Evolutionary conservation across 37 sponge, comb jelly and placozoan species (phyloP).

Genomic region (Halisarca cf. caerulea): DNA sequence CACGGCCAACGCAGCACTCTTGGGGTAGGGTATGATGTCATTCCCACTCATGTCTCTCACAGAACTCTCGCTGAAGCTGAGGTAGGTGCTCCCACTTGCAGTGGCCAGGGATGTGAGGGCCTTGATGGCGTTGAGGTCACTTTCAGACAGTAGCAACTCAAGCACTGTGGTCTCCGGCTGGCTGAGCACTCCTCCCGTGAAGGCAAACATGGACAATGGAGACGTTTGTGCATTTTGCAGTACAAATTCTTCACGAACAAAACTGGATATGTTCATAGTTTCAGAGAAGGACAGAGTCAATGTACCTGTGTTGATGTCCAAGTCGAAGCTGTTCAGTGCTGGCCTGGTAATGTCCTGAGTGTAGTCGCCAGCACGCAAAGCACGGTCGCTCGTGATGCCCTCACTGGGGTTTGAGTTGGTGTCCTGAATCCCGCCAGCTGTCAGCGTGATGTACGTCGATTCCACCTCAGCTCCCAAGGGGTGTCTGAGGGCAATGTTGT

Average conservation of each 20-base stretch:
- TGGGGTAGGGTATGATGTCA: slow-evolving; percentile 36
- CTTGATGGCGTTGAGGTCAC: slow-evolving; percentile 69
- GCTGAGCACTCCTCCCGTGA: slow-evolving; percentile 40
- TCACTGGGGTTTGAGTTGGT: slow-evolving; percentile 59
- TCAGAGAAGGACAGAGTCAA: slow-evolving; percentile 75
- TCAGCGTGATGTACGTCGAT: slow-evolving; percentile 69
- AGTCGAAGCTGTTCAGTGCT: slow-evolving; percentile 41
- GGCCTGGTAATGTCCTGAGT: slow-evolving; percentile 58
- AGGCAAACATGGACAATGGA: slow-evolving; percentile 27
- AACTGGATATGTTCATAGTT: slow-evolving; percentile 68
- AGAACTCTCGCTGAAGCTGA: slow-evolving; percentile 64
- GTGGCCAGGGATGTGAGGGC: slow-evolving; percentile 50
- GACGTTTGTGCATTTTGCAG: slow-evolving; percentile 39
- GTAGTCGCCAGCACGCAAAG: slow-evolving; percentile 60
- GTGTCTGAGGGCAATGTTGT: slow-evolving; percentile 55
- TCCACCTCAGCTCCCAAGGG: slow-evolving; percentile 70
- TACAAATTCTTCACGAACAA: slow-evolving; percentile 53
- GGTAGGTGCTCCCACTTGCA: slow-evolving; percentile 59
- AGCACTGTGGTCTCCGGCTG: slow-evolving; percentile 54
- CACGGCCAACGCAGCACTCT: slow-evolving; percentile 55
- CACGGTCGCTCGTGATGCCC: slow-evolving; percentile 46
- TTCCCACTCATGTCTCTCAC: slow-evolving; percentile 78
- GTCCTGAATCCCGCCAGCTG: slow-evolving; percentile 54
- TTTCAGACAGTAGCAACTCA: slow-evolving; percentile 31
- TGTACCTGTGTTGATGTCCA: slow-evolving; percentile 66